Base-by-base conservation (phyloP, 2,888 invertebrate species). In the Andrena haemorrhoa region DNA sequence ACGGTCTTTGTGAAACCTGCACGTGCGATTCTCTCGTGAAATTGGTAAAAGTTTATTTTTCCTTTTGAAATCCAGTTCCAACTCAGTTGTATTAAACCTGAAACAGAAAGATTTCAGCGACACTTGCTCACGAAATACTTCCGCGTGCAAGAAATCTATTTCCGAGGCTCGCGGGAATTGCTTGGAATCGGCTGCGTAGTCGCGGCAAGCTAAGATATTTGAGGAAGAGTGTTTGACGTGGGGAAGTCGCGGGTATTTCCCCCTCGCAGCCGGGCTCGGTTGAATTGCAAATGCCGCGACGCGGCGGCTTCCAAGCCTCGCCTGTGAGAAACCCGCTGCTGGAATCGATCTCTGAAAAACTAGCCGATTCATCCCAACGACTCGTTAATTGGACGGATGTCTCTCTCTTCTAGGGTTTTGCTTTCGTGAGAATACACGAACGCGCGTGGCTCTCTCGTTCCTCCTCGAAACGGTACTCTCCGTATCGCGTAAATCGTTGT, bases 341-440 rank as follows among this genome's bases (percentile, higher is more conserved):
- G 70, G 51, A 65, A 79, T 12, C 77, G 58, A 76, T 79, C 69
- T 58, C 29, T 76, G 29, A 41, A 47, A 69, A 63, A 33, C 61
- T 5, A 56, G 33, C 41, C 26, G 33, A 47, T 56, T 23, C 58
- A 7, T 64, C 49, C 23, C 31, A 70, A 70, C 49, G 29, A 60
- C 29, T 8, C n/a, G 58, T 49, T 60, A 70, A 76, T 79, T 69
- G 49, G 49, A 23, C 41, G n/a, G 8, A 56, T 10, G 8, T 23
- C 29, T 12, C 47, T 75, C 56, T 79, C 49, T 49, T 16, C 10
- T 58, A 64, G 49, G 31, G 65, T 60, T 58, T 76, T 76, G 33
- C 76, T 76, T 63, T 64, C 69, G 56, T 56, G 49, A 33, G 75
- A 78, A 75, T 26, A 41, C 33, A 7, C 49, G 31, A 31, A 29